Base-by-base conservation (phyloP, 2,888 invertebrate genomes). In the Liodrosophila aerea region DNA sequence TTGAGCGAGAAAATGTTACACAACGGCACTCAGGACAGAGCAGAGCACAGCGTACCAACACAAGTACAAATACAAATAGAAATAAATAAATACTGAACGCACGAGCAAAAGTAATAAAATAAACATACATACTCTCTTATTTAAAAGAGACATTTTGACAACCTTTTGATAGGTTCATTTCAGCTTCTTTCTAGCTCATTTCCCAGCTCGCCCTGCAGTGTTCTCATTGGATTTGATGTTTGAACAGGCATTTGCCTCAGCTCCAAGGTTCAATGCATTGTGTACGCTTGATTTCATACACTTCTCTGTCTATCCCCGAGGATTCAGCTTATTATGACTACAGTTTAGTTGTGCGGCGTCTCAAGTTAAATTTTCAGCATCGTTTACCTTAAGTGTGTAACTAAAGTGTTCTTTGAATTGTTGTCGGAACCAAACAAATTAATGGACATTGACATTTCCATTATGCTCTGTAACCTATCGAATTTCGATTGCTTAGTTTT, bases 101-200 rank as follows among this genome's bases (percentile, higher is more conserved):
- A 66, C 64, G 49, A 61, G 44, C 60, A 57, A 53, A 67, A 72
- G 66, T 64, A 82, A 86, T 83, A 75, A 81, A 81, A 86, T 84
- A 83, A 86, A 86, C 80, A 81, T 86, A 62, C n/a, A n/a, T n/a
- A n/a, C n/a, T n/a, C 75, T 74, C 41, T 41, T 70, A 78, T 86
- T 86, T 86, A 78, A 77, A 84, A 84, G 85, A 76, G 82, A 86
- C 85, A 81, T 78, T 86, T 82, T 82, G 87, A 81, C 81, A 86
- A 85, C 73, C 80, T 73, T 73, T 75, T 83, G 87, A 81, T 78
- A 78, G 69, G 87, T 86, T 85, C 84, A 78, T 73, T 75, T 81
- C 66, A 64, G 57, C 57, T 76, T 59, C 64, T 52, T 53, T 52
- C 22, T 22, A 22, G 22, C 52, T 59, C 50, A 52, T 43, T 60